Base-by-base conservation (phyloP, 2,888 invertebrate genomes). In the Athalia cordata region DNA sequence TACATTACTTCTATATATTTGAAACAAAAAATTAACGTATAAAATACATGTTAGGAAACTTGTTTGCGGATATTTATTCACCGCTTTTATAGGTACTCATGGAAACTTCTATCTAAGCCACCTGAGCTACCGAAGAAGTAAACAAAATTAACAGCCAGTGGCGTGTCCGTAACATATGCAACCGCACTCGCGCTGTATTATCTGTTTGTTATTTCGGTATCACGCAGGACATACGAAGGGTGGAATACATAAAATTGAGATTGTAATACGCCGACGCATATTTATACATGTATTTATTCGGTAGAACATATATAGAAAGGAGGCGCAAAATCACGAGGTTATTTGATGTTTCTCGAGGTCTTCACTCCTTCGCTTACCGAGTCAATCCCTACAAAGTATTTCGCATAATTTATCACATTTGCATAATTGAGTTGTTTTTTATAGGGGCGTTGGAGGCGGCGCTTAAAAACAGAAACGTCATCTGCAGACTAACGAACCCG, bases 341-440 rank as follows among this genome's bases (percentile, higher is more conserved):
- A 29, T 29, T 72, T 11, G 72, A 59, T 72, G 47, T 72, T 59
- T 47, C 59, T 45, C 15, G 43, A 47, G 15, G 59, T 8, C 72
- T 45, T 47, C 45, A 72, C 59, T 72, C 57, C 72, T 59, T 75
- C 74, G 61, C 75, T 75, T 52, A 57, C 52, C 62, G 62, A 75
- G 75, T 64, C 75, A 75, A 62, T 75, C 75, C 75, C 62, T 50
- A 64, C 50, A 75, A 72, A 75, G 75, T 75, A 75, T 62, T 75
- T 75, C 50, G 75, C 84, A 84, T 84, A 84, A 84, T 84, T 84
- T 81, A 83, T 78, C 80, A 79, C 78, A 81, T 82, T 81, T 81
- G 81, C 82, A 83, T 82, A 82, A 82, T 80, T 79, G 62, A 68
- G 79, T 82, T 79, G 81, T 74, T 83, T 80, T 82, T 78, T 80